Percentiles rank a stretch among this genome's conserved stretches.
phyloP scores from a whole-genome alignment of 2,113 vertebrate species.

The Trematocara nigrifrons region DNA sequence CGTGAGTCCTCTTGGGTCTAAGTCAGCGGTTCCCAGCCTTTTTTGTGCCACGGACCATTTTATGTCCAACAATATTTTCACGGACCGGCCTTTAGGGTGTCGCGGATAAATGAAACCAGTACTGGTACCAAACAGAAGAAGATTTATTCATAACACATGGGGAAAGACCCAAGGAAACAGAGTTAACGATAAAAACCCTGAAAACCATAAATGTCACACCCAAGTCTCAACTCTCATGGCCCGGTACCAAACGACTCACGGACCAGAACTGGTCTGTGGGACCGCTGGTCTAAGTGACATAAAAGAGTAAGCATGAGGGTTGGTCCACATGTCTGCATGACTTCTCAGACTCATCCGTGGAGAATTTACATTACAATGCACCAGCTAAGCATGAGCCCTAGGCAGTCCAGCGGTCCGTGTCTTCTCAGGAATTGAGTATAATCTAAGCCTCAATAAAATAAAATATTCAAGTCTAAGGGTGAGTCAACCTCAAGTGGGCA shows the following conservation, averaged over 20 bases:
- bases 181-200: accelerated
- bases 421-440: neutral
- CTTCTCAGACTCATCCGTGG: neutral
- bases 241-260: neutral
- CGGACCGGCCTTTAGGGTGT: neutral
- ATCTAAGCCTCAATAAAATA: neutral
- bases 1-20: neutral
- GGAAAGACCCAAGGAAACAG: accelerated
- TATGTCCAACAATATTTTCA: neutral
- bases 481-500: neutral
- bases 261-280: neutral
- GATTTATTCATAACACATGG: neutral
- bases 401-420: neutral
- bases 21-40: neutral
- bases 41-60: neutral
- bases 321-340: neutral
- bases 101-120: neutral
- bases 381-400: neutral
- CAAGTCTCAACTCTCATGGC: neutral
- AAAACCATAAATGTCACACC: neutral
- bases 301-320: neutral
- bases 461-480: neutral
- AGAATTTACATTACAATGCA: neutral
- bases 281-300: neutral
- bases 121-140: neutral